Conservation (phyloP, 1,140 invertebrate genomes). For the Drosophila ficusphila region DNA sequence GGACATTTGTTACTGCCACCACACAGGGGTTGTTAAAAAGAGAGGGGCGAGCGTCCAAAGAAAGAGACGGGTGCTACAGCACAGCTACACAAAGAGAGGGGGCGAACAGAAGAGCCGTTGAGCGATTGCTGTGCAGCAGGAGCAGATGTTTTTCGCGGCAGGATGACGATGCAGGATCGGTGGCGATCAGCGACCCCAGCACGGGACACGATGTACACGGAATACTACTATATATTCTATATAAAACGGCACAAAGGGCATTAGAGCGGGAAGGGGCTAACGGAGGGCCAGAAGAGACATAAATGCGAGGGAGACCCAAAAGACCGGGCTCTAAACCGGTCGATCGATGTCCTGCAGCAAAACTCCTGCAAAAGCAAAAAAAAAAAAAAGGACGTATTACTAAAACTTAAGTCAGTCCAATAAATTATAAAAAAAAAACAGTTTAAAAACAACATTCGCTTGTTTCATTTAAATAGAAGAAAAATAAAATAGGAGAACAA, state of each 20-base stretch:
- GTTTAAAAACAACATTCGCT: too few relatives aligned
- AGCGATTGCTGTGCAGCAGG: conserved; percentile 83
- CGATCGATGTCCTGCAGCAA: conserved; percentile 10
- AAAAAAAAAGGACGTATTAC: too few relatives aligned
- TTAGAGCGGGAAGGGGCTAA: conserved; percentile 30
- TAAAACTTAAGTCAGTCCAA: not conserved
- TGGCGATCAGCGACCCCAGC: conserved; percentile 49
- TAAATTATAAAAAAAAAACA: too few relatives aligned
- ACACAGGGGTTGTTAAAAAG: conserved; percentile 62
- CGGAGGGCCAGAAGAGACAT: not conserved
- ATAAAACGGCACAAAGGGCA: conserved; percentile 49
- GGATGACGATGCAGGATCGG: conserved; percentile 35
- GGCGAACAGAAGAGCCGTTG: conserved; percentile 38
- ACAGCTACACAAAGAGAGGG: not conserved
- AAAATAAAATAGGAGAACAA: too few relatives aligned
- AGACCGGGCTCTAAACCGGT: conserved; percentile 17
- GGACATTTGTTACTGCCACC: conserved; percentile 50
- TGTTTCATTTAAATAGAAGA: too few relatives aligned
- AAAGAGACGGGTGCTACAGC: not conserved
- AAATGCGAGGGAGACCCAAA: conserved; percentile 26
- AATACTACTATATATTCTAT: not conserved
- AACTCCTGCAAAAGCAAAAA: not conserved
- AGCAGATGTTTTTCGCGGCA: conserved; percentile 82
- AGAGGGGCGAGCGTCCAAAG: not conserved
- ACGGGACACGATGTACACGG: conserved; percentile 51